Conservation (phyloP, 2,888 invertebrate genomes). For the Noctua fimbriata region DNA sequence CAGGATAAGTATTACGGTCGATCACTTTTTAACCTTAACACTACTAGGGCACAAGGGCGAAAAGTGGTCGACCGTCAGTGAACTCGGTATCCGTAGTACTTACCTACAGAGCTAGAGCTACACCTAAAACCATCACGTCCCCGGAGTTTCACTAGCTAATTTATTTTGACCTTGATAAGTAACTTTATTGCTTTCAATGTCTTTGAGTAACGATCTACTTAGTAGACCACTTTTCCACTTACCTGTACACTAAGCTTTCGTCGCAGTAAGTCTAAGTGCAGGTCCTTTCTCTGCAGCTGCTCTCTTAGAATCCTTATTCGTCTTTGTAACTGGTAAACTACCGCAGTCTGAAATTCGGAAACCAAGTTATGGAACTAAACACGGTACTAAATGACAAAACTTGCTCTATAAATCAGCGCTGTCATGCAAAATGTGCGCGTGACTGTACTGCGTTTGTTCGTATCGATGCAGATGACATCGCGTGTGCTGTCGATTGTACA, state of each 20-base stretch:
- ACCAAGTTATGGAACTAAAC: slow-evolving; percentile 32
- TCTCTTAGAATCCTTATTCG: slow-evolving; percentile 96
- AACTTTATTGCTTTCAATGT: neutral
- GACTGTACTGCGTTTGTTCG: slow-evolving; percentile 47
- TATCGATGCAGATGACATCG: slow-evolving; percentile 43
- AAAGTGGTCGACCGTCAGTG: too few species aligned
- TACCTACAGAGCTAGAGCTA: too few species aligned
- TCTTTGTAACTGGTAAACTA: slow-evolving; percentile 97
- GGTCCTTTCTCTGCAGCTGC: slow-evolving; percentile 97
- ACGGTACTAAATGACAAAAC: slow-evolving; percentile 36
- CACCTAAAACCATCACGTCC: neutral
- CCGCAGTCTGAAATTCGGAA: slow-evolving; percentile 91
- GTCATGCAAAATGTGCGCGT: slow-evolving; percentile 58
- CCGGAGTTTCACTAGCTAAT: neutral
- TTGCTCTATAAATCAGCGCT: slow-evolving; percentile 40
- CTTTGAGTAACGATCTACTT: neutral
- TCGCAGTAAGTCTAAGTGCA: slow-evolving; percentile 96
- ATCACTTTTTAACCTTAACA: too few species aligned
- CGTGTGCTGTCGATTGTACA: slow-evolving; percentile 49
- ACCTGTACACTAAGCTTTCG: slow-evolving; percentile 96
- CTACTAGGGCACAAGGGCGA: too few species aligned
- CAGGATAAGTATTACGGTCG: neutral
- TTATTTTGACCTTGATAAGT: neutral
- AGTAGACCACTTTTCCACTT: slow-evolving; percentile 34
- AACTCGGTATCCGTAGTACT: too few species aligned